phyloP scores from a whole-genome alignment of 2,888 invertebrate species.

The Sinopyrophorus schimmeli region DNA sequence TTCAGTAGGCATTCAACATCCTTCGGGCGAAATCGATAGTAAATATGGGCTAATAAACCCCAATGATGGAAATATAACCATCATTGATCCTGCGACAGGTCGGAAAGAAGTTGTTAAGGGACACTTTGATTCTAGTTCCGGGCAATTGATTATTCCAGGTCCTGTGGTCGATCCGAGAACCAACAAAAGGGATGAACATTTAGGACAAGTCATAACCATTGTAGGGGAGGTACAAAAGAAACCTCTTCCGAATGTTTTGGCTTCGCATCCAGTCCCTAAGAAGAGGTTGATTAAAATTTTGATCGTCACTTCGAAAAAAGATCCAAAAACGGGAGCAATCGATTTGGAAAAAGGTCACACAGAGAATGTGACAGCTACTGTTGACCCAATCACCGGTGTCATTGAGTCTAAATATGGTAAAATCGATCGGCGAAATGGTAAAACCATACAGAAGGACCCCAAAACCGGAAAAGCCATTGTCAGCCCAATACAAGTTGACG shows the following conservation, averaged over 20 bases:
- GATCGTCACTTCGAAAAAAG: constrained; percentile 55
- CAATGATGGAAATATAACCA: constrained; percentile 64
- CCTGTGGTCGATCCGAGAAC: constrained; percentile 70
- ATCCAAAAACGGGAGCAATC: constrained; percentile 59
- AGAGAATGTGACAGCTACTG: constrained; percentile 62
- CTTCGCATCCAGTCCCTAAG: constrained; percentile 52
- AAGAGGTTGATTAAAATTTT: constrained; percentile 54
- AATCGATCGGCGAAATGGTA: constrained; percentile 70
- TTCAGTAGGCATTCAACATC: constrained; percentile 69
- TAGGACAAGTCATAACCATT: constrained; percentile 62
- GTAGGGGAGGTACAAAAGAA: constrained; percentile 51
- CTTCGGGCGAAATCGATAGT: constrained; percentile 70
- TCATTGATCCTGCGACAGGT: constrained; percentile 66
- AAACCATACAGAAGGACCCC: constrained; percentile 52
- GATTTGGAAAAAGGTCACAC: constrained; percentile 64
- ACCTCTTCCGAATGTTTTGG: constrained; percentile 59
- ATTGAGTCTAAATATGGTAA: constrained; percentile 75
- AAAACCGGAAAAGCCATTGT: constrained; percentile 52
- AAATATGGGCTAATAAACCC: constrained; percentile 74
- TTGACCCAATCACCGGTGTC: constrained; percentile 72
- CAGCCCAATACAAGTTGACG: constrained; percentile 51
- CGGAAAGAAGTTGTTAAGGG: constrained; percentile 68
- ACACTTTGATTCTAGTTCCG: constrained; percentile 65
- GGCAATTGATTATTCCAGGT: constrained; percentile 67
- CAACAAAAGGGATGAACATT: constrained; percentile 64